phyloP scores from a whole-genome alignment of 1,140 invertebrate genomes.

The Hormaphis cornu region DNA sequence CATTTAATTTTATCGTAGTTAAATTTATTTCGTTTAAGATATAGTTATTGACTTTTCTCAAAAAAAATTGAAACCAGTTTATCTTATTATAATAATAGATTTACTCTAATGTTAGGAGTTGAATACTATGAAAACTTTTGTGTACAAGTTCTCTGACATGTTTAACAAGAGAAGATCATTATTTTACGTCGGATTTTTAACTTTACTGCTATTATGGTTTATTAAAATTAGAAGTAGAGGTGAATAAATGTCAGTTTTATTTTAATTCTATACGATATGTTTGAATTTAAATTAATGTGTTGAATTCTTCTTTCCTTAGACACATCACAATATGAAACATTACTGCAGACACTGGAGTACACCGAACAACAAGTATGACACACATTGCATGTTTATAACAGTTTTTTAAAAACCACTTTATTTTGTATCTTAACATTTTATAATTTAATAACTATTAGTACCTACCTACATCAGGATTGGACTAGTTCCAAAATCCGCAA shows the following conservation, averaged over 20 bases:
- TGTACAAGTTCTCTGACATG: conserved; percentile 32
- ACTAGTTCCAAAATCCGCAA: too few species aligned
- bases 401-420: too few species aligned
- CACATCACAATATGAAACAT: background rate
- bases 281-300: background rate
- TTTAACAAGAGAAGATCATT: conserved; percentile 34
- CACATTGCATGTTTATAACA: too few species aligned
- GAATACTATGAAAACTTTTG: background rate
- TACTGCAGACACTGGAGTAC: conserved; percentile 1
- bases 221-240: conserved; percentile 34
- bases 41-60: too few species aligned
- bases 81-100: background rate
- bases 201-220: conserved; percentile 35
- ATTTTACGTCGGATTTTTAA: conserved; percentile 29
- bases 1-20: too few species aligned
- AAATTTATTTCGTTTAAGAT: too few species aligned
- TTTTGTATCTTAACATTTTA: too few species aligned
- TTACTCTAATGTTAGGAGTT: background rate
- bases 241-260: background rate
- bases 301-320: background rate
- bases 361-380: conserved; percentile 8
- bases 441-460: too few species aligned
- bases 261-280: too few species aligned
- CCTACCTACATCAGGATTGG: too few species aligned
- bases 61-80: too few species aligned